A percentile compares a stretch with the other conserved stretches of the same genome.
These are phyloP conservation scores for Calosoma granatense DNA, from an alignment of 1,140 invertebrate genomes.

Conservation along the genomic window DNA sequence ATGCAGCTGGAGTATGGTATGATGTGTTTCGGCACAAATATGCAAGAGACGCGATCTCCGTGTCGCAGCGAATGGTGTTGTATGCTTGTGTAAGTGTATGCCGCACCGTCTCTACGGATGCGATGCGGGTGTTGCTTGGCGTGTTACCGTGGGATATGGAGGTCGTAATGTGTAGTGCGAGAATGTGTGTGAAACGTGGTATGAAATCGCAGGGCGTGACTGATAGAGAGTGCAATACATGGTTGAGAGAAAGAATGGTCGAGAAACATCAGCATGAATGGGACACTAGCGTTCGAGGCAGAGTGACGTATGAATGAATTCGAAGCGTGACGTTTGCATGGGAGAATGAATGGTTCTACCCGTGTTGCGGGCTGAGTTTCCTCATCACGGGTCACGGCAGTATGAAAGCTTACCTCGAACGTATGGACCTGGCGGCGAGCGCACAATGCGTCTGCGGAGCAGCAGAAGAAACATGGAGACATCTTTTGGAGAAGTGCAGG, in stretches of 20 bases:
- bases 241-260: background rate
- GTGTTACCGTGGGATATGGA: slow-evolving; percentile 17
- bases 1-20: slow-evolving; percentile 25
- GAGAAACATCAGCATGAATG: slow-evolving; percentile 10
- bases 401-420: background rate
- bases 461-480: slow-evolving; percentile 4
- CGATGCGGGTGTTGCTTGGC: slow-evolving; percentile 18
- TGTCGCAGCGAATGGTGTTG: slow-evolving; percentile 21
- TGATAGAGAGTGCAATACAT: background rate
- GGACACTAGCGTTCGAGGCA: slow-evolving; percentile 5
- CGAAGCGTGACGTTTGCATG: background rate
- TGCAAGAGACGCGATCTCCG: background rate
- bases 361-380: background rate
- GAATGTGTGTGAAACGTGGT: too few species aligned
- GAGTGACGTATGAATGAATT: slow-evolving; percentile 8
- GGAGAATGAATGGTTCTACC: slow-evolving; percentile 11
- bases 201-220: background rate
- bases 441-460: slow-evolving; percentile 1
- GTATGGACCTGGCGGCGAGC: background rate
- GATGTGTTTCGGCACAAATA: slow-evolving; percentile 10
- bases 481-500: slow-evolving; percentile 10
- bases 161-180: too few species aligned
- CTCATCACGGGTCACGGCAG: too few species aligned
- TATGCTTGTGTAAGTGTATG: slow-evolving; percentile 20
- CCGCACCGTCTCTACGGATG: slow-evolving; percentile 20